A percentile compares a stretch with the other conserved stretches of the same genome.
These are phyloP conservation scores for Delia radicum DNA, from an alignment of 1,140 invertebrate genomes.

Conservation along the genomic window DNA sequence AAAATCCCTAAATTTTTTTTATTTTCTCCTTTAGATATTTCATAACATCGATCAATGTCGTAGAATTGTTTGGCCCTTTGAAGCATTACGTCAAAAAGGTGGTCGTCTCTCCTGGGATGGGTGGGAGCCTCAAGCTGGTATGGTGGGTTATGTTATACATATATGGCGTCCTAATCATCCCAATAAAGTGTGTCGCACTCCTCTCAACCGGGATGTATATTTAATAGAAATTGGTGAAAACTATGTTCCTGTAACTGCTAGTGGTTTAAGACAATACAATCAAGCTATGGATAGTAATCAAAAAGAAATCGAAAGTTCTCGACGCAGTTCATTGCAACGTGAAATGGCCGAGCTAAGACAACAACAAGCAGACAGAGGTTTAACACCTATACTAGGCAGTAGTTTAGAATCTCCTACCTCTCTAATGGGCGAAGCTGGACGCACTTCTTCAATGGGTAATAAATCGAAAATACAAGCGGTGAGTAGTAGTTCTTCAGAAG, in stretches of 20 bases:
- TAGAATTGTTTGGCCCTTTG: slow-evolving; percentile 86
- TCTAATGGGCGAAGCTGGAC: slow-evolving; percentile 4
- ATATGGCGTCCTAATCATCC: slow-evolving; percentile 88
- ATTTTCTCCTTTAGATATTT: slow-evolving; percentile 63
- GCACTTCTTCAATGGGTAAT: not conserved
- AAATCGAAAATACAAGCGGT: slow-evolving; percentile 45
- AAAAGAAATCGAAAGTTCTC: slow-evolving; percentile 43
- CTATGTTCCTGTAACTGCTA: slow-evolving; percentile 89
- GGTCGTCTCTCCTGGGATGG: slow-evolving; percentile 84
- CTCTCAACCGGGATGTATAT: slow-evolving; percentile 86
- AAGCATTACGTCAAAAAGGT: slow-evolving; percentile 79
- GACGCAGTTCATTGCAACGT: slow-evolving; percentile 45
- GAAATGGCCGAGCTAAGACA: slow-evolving; percentile 46
- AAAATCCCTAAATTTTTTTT: not conserved
- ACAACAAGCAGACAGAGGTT: slow-evolving; percentile 38
- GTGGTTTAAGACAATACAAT: slow-evolving; percentile 72
- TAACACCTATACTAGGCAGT: slow-evolving; percentile 39
- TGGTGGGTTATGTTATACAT: slow-evolving; percentile 90
- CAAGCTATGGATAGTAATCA: slow-evolving; percentile 40
- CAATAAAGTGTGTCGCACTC: slow-evolving; percentile 79
- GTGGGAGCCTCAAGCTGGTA: slow-evolving; percentile 85
- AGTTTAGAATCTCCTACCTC: slow-evolving; percentile 23
- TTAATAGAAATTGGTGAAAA: slow-evolving; percentile 91
- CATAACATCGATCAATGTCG: slow-evolving; percentile 87
- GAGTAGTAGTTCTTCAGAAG: slow-evolving; percentile 49